Percentiles rank a stretch among this genome's conserved stretches.
These are phyloP conservation scores for Hetaerina titia DNA, from an alignment of 2,888 invertebrate genomes.

Conservation along the genomic window DNA sequence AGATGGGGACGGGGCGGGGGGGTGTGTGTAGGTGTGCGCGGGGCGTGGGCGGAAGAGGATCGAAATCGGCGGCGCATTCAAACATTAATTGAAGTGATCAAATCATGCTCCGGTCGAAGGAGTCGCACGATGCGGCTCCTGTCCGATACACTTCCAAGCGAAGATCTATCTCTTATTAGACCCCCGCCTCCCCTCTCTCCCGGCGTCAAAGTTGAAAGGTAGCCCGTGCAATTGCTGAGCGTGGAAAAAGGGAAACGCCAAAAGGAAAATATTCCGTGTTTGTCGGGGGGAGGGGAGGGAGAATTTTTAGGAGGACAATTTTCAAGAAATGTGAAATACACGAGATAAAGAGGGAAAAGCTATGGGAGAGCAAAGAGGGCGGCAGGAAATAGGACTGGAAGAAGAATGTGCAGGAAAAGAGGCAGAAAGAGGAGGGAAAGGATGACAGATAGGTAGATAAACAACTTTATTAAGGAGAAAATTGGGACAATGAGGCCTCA, in stretches of 20 bases:
- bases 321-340: not conserved
- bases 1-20: not conserved
- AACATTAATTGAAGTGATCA: not conserved
- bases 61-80: not conserved
- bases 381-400: not conserved
- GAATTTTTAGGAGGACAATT: not conserved
- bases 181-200: not conserved
- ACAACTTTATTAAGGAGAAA: conserved; percentile 3
- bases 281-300: not conserved
- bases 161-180: not conserved
- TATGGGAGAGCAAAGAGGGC: not conserved
- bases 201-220: not conserved
- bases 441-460: not conserved
- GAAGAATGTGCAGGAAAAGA: not conserved
- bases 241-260: not conserved
- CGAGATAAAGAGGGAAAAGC: not conserved
- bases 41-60: not conserved
- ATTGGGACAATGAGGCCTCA: not conserved
- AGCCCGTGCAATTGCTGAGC: not conserved
- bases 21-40: not conserved
- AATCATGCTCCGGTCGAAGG: not conserved
- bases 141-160: not conserved
- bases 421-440: not conserved
- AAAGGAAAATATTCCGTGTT: not conserved
- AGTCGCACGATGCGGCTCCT: not conserved